phyloP scores from a whole-genome alignment of 2,888 invertebrate species.

The Meteorus cinctellus region DNA sequence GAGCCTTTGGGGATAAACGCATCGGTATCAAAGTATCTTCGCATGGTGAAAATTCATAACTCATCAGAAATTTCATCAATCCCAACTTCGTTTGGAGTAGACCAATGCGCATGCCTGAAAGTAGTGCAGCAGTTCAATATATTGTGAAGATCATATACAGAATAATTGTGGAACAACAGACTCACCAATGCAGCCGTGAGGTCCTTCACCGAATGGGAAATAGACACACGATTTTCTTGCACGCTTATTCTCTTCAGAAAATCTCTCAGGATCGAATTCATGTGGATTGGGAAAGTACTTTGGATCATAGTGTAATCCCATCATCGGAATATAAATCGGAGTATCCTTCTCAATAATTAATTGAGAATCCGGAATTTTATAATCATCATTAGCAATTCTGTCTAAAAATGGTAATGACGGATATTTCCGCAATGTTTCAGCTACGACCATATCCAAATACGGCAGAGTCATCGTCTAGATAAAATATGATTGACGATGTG shows the following conservation, averaged over 20 bases:
- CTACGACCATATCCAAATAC: constrained; percentile 63
- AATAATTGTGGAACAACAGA: background rate
- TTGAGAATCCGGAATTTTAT: constrained; percentile 60
- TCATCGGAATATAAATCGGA: constrained; percentile 65
- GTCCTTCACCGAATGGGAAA: constrained; percentile 70
- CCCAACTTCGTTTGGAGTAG: constrained; percentile 63
- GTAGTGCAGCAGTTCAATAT: background rate
- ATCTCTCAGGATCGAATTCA: constrained; percentile 72
- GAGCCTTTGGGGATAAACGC: constrained; percentile 53
- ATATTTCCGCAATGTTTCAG: constrained; percentile 71
- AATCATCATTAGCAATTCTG: constrained; percentile 58
- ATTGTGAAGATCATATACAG: background rate
- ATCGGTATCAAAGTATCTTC: constrained; percentile 58
- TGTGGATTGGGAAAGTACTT: constrained; percentile 70
- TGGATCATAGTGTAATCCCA: constrained; percentile 69
- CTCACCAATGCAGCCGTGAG: constrained; percentile 68
- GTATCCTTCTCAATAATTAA: constrained; percentile 64
- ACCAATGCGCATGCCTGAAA: constrained; percentile 62
- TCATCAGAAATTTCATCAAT: constrained; percentile 57
- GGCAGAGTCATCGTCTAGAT: constrained; percentile 54
- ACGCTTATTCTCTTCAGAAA: constrained; percentile 65
- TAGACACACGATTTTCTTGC: constrained; percentile 59
- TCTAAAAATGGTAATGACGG: constrained; percentile 67
- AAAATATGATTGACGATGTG: no score
- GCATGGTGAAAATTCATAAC: constrained; percentile 59